Base-by-base conservation (phyloP, 2,797 vertebrate species). In the Geotria australis region DNA sequence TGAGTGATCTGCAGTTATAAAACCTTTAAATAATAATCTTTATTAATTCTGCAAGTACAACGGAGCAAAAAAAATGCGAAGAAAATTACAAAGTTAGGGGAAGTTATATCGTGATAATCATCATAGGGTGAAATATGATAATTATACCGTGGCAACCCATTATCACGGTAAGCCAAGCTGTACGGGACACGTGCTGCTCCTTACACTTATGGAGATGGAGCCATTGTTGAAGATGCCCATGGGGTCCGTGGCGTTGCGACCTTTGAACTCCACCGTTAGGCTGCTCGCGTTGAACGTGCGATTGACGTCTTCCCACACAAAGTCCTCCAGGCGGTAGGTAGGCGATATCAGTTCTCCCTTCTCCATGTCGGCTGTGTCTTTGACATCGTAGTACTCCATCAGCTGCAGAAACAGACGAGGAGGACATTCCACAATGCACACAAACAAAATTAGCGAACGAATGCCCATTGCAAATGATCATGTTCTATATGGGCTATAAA, bases 301-400 rank as follows among this genome's bases (percentile, higher is more conserved):
- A 1, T 66, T 73, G 56, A 79, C 12, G 6, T 62, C 69, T 2
- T 67, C 65, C 88, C 88, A 95, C 57, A 24, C 69, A 62, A 93
- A 79, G 13, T 70, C 8, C 0, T 73, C 64, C 57, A 94, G 70
- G 48, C 74, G 60, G 0, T 89, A 88, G 0, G 80, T 66, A 1
- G 79, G 72, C 47, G 80, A 77, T 2, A 79, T 70, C 8, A 64
- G 64, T 12, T 70, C 64, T 1, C 60, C 60, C 1, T 65, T 58
- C 2, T 62, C 3, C 1, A 61, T 63, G 2, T 70, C 59, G 0
- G 59, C 74, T 0, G 63, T 69, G 62, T 77, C 56, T 8, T 79
- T 78, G 1, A 62, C 48, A 1, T 79, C 70, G 0, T 75, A 61
- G 38, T 79, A 88, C 65, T 94, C 88, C 7, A 79, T 75, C 47